Conservation (phyloP, 2,113 vertebrate genomes). For the Thamnophis sirtalis region DNA sequence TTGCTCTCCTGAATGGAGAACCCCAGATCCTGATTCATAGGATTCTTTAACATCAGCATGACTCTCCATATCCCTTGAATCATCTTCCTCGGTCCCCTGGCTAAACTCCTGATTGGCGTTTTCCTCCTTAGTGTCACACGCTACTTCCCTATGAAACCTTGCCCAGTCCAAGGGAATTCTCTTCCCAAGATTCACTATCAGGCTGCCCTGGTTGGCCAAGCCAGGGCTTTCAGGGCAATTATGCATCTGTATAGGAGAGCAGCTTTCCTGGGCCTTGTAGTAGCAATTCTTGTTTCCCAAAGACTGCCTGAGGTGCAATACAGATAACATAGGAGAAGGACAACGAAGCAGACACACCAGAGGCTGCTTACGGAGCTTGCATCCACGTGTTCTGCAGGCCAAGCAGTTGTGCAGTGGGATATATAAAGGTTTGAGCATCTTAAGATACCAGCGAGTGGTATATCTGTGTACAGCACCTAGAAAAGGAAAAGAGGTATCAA, state of each 20-base stretch:
- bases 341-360: not conserved
- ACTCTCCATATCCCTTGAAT: not conserved
- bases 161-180: not conserved
- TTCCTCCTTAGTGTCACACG: not conserved
- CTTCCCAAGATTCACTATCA: conserved; percentile 11
- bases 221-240: not conserved
- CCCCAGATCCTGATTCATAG: not conserved
- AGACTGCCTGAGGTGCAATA: not conserved
- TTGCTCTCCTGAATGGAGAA: not conserved
- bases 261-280: too few species aligned
- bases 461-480: not conserved
- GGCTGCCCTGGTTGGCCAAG: not conserved
- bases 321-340: not conserved
- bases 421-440: not conserved
- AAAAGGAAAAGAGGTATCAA: not conserved
- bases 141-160: not conserved
- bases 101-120: not conserved
- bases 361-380: conserved; percentile 9
- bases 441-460: not conserved
- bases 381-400: not conserved
- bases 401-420: conserved; percentile 20
- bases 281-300: not conserved
- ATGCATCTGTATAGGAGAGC: not conserved
- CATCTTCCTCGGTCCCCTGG: not conserved
- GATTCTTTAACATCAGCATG: not conserved